A percentile compares a stretch with the other conserved stretches of the same genome.
Conservation (phyloP, 2,888 invertebrate species). For the Anarsia innoxiella region DNA sequence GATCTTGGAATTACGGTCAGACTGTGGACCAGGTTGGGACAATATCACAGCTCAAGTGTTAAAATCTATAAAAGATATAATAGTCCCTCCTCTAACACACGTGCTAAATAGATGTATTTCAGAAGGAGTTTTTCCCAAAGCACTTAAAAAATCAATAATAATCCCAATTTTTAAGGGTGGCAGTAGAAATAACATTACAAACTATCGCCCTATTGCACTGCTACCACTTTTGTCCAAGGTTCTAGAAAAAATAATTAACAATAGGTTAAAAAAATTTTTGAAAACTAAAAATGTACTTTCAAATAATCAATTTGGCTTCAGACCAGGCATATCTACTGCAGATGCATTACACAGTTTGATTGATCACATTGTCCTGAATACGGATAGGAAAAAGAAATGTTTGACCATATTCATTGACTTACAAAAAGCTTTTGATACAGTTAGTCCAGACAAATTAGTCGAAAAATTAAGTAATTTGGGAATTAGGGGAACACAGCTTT, state of each 20-base stretch:
- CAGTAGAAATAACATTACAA: background rate
- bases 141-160: too few species aligned
- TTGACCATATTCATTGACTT: background rate
- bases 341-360: too few species aligned
- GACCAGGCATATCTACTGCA: too few species aligned
- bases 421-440: background rate
- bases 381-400: background rate
- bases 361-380: background rate
- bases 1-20: background rate
- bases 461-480: background rate
- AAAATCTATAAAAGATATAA: background rate
- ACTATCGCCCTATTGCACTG: background rate
- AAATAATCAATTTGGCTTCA: background rate
- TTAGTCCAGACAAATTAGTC: background rate
- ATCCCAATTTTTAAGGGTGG: background rate
- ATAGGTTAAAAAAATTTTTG: background rate
- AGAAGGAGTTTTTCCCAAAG: background rate
- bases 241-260: background rate
- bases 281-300: background rate
- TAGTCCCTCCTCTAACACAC: background rate
- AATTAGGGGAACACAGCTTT: background rate
- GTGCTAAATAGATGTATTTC: background rate
- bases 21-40: background rate
- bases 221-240: background rate
- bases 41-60: background rate